Evolutionary conservation across 2,113 vertebrate genomes (phyloP), one percentile per base, ranked within the genome.

Genomic region (Etheostoma spectabile): DNA sequence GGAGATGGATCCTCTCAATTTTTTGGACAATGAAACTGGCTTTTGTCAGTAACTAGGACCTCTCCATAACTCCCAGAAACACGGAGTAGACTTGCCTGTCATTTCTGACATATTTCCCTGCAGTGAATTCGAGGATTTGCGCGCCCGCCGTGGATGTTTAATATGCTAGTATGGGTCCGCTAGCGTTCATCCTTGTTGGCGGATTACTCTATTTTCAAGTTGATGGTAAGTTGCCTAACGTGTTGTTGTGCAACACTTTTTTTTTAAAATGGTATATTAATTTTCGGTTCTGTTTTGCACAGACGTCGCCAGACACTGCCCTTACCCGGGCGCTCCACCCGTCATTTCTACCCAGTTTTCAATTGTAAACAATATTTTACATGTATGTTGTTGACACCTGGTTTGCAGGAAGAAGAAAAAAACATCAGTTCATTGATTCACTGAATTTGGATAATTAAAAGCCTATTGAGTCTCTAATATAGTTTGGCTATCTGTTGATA

Each of bases 121-220:
- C 83, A 59, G 65, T 87, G 76, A 88, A 81, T 84, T 89, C 83
- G 95, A 96, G 96, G 94, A 96, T 96, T 96, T 88, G 95, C 88
- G 94, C 94, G 94, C 80, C 77, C 87, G 88, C 84, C 88, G 92
- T 95, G 97, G 96, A 97, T 96, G 94, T 95, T 96, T 96, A 97
- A 95, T 98, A 97, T 99, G 97, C 95, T 91, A 99, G 95, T 92
- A 99, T 99, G 98, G 96, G 95, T 97, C 96, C 96, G 84, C 95
- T 99, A 96, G 96, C 94, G 92, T 94, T 96, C 91, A 91, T 98
- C 93, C 95, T 98, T 93, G 92, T 98, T 88, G 96, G 94, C 95
- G 98, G 98, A 97, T 96, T 98, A 96, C 93, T 98, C 78, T 95
- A 94, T 93, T 94, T 95, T 82, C 96, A 94, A 95, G 96, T 96